These are phyloP conservation scores for Grus americana DNA, from an alignment of 2,113 vertebrate species.

Conservation along the genomic window DNA sequence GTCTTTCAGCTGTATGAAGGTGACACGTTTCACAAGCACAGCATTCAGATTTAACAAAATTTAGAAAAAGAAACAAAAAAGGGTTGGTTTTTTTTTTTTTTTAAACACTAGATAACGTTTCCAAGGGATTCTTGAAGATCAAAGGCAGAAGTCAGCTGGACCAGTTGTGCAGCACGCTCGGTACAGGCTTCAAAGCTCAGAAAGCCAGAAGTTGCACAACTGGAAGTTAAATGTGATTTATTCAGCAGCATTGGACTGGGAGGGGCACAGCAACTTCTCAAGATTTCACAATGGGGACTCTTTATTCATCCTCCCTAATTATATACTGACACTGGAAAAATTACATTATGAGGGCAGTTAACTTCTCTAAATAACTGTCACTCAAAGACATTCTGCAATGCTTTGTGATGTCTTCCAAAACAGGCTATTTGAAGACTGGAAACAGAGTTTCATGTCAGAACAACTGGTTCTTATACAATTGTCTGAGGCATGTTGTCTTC, in stretches of 20 bases:
- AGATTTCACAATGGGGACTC: slow-evolving; percentile 50
- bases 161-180: background rate
- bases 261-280: slow-evolving; percentile 24
- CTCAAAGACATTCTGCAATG: slow-evolving; percentile 22
- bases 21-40: background rate
- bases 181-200: slow-evolving; percentile 34
- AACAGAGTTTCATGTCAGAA: background rate
- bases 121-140: background rate
- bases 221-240: slow-evolving; percentile 62
- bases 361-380: slow-evolving; percentile 55
- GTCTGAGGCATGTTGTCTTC: background rate
- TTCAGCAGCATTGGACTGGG: slow-evolving; percentile 52
- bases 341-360: slow-evolving; percentile 42
- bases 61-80: rapidly evolving
- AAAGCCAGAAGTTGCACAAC: slow-evolving; percentile 50
- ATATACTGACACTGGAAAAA: slow-evolving; percentile 54
- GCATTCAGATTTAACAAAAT: background rate
- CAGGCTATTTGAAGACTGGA: background rate
- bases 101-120: background rate
- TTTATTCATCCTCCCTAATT: slow-evolving; percentile 63
- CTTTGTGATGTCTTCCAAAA: slow-evolving; percentile 13
- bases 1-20: background rate
- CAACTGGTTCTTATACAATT: background rate
- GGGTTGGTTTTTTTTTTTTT: background rate
- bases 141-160: slow-evolving; percentile 17